Evolutionary conservation across 2,113 vertebrate genomes (phyloP), one percentile per base, ranked within the genome.

Genomic region (Hippocampus barbouri): DNA sequence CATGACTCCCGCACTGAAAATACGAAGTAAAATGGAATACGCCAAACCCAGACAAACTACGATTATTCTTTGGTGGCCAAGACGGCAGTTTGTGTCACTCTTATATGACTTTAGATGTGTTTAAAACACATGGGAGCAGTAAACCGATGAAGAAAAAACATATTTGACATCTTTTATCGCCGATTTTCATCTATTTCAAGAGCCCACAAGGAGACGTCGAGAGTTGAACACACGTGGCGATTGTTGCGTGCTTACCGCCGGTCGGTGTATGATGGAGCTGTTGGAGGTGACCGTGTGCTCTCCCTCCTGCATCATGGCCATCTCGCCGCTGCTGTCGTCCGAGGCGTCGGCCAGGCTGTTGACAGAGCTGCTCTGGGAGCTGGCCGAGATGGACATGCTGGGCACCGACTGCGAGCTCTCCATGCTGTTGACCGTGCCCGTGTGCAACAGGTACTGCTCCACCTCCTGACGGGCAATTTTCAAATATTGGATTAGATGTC

Each of bases 251-350:
- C 10, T 72, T 88, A 96, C 95, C 85, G 91, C 89, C 40, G 94
- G 91, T 11, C 93, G 87, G 84, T 96, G 95, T 75, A 95, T 93
- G 82, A 96, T 93, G 45, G 94, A 96, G 91, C 94, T 95, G 88
- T 97, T 95, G 71, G 95, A 97, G 74, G 94, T 94, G 75, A 97
- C 95, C 0, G 94, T 96, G 86, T 95, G 94, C 71, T 96, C 95
- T 0, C 95, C 95, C 76, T 97, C 95, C 86, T 94, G 94, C 95
- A 96, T 95, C 95, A 97, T 96, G 77, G 94, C 95, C 85, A 97
- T 95, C 86, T 96, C 95, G 1, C 90, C 89, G 77, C 86, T 82
- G 71, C 94, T 94, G 84, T 95, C 94, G 12, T 96, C 95, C 0
- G 95, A 96, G 66, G 91, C 95, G 66, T 96, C 95, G 0, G 93